A percentile compares a stretch with the other conserved stretches of the same genome.
Evolutionary conservation across 2,113 vertebrate species (phyloP).

Genomic region (Pteruthius melanotis): DNA sequence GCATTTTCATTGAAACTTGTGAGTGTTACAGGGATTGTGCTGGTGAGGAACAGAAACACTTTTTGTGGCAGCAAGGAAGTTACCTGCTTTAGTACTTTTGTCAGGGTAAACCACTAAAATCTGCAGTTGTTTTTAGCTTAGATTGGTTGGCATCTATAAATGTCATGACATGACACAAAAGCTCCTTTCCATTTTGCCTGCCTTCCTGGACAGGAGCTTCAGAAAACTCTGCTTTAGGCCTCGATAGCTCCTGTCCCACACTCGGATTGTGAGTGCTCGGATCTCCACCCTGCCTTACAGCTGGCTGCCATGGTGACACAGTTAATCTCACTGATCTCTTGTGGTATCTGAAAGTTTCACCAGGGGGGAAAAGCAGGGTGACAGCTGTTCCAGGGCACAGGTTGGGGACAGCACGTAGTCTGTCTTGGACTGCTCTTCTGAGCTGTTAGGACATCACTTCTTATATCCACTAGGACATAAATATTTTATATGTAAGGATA

Average conservation of each 20-base stretch:
- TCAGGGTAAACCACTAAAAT: not conserved
- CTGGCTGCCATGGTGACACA: not conserved
- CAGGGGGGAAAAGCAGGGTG: not conserved
- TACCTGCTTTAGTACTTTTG: not conserved
- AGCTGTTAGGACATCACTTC: not conserved
- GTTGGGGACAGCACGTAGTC: not conserved
- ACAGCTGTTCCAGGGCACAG: not conserved
- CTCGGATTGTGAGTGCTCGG: not conserved
- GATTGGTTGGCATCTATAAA: not conserved
- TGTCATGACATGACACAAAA: not conserved
- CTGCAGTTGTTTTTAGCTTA: not conserved
- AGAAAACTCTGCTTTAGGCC: not conserved
- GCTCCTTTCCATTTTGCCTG: not conserved
- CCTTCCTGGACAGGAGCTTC: not conserved
- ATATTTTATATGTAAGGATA: not conserved
- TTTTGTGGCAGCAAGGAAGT: not conserved
- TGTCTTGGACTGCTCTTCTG: not conserved
- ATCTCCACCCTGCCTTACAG: not conserved
- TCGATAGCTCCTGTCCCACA: not conserved
- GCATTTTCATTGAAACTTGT: not conserved
- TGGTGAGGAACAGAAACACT: not conserved
- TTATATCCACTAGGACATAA: not conserved
- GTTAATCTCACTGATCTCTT: not conserved
- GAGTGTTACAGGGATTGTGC: accelerated
- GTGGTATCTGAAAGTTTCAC: not conserved